These are phyloP conservation scores for Musca vetustissima DNA, from an alignment of 1,140 invertebrate genomes.

Conservation along the genomic window DNA sequence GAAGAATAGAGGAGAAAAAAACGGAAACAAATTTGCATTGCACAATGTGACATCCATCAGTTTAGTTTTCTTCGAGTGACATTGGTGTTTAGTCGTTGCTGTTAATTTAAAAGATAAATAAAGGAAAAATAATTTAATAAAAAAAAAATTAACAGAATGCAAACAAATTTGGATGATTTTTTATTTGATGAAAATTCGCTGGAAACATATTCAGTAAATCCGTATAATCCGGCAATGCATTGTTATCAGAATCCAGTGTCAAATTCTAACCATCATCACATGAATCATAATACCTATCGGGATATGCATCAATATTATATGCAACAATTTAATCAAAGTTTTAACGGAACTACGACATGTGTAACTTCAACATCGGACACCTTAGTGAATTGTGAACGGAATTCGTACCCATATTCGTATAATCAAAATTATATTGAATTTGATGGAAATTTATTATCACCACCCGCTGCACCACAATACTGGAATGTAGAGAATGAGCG, in stretches of 20 bases:
- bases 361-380: background rate
- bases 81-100: too few relatives aligned
- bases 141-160: background rate
- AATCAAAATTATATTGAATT: background rate
- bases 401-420: background rate
- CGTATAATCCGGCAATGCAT: background rate
- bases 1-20: background rate
- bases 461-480: too few relatives aligned
- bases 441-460: too few relatives aligned
- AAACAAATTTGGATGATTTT: slow-evolving; percentile 8
- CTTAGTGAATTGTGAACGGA: background rate
- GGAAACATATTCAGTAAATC: background rate
- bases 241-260: background rate
- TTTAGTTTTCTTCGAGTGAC: too few relatives aligned
- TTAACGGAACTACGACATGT: background rate
- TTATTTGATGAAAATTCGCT: background rate
- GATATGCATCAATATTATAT: slow-evolving; percentile 6
- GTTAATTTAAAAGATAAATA: too few relatives aligned
- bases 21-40: too few relatives aligned
- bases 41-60: too few relatives aligned
- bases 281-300: background rate
- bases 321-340: slow-evolving; percentile 14
- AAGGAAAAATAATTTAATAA: too few relatives aligned
- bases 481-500: too few relatives aligned
- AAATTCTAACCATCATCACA: background rate